Evolutionary conservation across 2,113 vertebrate genomes (phyloP).

Genomic region (Dipodomys stephensi): DNA sequence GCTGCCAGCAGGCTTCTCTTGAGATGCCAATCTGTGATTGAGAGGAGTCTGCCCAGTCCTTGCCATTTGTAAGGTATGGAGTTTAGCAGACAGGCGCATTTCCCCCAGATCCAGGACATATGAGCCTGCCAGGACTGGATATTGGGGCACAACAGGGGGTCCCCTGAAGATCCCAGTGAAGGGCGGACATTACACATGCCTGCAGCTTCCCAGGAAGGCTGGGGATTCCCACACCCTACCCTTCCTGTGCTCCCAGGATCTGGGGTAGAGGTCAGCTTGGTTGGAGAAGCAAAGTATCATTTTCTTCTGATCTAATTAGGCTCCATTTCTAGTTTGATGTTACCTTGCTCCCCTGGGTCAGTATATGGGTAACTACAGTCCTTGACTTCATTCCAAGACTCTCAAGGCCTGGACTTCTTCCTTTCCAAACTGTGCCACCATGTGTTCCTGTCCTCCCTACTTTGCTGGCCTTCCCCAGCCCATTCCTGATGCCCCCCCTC

Average conservation of each 20-base stretch:
- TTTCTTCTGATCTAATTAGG: background rate
- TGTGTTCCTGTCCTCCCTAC: rapidly evolving
- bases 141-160: background rate
- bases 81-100: too few relatives aligned
- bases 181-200: background rate
- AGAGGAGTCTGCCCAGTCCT: background rate
- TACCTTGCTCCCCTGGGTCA: rapidly evolving
- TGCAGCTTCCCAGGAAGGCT: background rate
- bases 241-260: rapidly evolving
- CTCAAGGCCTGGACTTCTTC: background rate
- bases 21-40: background rate
- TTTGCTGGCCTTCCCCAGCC: background rate
- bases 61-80: background rate
- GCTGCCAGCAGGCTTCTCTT: conserved; percentile 17
- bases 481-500: too few relatives aligned
- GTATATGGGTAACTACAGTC: background rate
- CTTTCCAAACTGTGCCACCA: rapidly evolving
- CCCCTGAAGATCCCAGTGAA: background rate
- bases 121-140: background rate
- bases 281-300: background rate
- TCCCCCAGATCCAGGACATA: background rate
- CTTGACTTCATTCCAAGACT: background rate
- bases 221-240: rapidly evolving
- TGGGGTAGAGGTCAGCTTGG: too few relatives aligned
- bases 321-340: background rate